Evolutionary conservation across 2,113 vertebrate species (phyloP), one percentile per base, ranked within the genome.

Genomic region (Telmatochromis sp.): DNA sequence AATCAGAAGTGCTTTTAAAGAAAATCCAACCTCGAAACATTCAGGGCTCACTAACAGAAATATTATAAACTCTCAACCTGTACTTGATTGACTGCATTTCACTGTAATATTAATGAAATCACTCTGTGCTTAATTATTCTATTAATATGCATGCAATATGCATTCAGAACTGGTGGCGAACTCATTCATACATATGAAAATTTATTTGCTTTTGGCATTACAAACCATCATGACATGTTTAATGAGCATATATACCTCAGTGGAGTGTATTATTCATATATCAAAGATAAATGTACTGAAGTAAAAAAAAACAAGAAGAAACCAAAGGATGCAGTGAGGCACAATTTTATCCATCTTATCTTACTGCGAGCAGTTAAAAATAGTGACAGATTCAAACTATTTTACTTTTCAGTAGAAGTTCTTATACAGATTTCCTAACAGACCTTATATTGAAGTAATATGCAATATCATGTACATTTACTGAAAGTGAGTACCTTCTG

Each of bases 161-260:
- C 47, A 33, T 42, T 71, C 17, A 28, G 17, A 45, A 19, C 50
- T 37, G 50, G 10, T 28, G 37, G 7, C 23, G 15, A 50, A 85
- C 53, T 85, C 13, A 58, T 15, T 47, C 7, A 78, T 47, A 31
- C 40, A 78, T 47, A 50, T 33, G 68, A 84, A 84, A 6, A 35
- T 92, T 84, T 91, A 93, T 91, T 92, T 71, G 53, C 47, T 89
- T 84, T 80, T 87, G 58, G 86, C 87, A 91, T 83, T 21, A 51
- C 11, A 60, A 78, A 88, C 42, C 47, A 81, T 79, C 26, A 82
- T 82, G 73, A 83, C 86, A 82, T 80, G 31, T 83, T 83, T 13
- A 60, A 12, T 28, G n/a, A 65, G 11, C 57, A 63, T 15, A 35
- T n/a, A 80, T n/a, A 81, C 26, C 7, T 78, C 31, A 80, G 47